Evolutionary conservation across 2,888 invertebrate genomes (phyloP).

Genomic region (Leucophenga maculata): DNA sequence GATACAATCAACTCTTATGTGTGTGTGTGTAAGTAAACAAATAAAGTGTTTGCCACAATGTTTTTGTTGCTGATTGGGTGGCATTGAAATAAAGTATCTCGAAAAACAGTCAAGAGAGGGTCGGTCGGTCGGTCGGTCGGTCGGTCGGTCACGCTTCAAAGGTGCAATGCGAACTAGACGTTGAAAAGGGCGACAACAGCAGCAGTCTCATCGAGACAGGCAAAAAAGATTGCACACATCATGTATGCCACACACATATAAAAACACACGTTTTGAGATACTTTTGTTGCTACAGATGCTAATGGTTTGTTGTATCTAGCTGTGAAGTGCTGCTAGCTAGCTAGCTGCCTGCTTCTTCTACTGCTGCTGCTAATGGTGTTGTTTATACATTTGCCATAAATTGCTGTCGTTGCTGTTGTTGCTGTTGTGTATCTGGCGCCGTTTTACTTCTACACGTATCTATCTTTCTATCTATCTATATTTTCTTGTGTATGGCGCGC

Average conservation of each 20-base stretch:
- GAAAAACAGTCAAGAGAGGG: neutral
- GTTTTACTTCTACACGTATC: neutral
- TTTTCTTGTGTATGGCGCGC: conserved; percentile 11
- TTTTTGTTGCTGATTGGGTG: conserved; percentile 28
- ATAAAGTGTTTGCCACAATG: conserved; percentile 30
- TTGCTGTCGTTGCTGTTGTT: conserved; percentile 40
- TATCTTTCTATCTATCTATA: neutral
- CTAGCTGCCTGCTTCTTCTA: neutral
- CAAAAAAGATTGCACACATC: neutral
- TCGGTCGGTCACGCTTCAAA: conserved; percentile 52
- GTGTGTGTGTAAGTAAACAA: neutral
- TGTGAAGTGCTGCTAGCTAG: neutral
- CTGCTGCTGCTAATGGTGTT: conserved; percentile 34
- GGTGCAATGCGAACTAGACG: conserved; percentile 47
- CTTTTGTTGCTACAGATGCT: neutral
- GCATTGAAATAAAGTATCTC: neutral
- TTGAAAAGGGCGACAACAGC: too few relatives aligned
- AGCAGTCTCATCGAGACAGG: neutral
- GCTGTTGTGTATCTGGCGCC: conserved; percentile 31
- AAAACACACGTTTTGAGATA: neutral
- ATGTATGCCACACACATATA: neutral
- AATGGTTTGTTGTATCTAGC: too few relatives aligned
- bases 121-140: neutral
- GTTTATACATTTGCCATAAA: conserved; percentile 56
- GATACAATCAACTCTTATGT: conserved; percentile 10